Evolutionary conservation across 2,797 vertebrate genomes (phyloP).

Genomic region (Meda fulgida): DNA sequence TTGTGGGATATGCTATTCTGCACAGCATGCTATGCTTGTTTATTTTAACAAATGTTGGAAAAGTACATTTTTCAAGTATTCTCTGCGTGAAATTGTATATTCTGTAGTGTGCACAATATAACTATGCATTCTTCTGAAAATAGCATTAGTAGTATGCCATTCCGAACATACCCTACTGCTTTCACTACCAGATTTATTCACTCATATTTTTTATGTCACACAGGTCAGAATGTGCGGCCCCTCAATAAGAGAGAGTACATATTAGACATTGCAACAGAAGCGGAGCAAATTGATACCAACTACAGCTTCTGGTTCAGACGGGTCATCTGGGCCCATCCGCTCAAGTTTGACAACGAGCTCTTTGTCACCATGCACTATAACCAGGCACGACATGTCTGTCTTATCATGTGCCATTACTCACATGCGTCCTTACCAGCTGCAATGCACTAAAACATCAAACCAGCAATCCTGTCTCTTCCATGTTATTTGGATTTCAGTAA

Average conservation of each 20-base stretch:
- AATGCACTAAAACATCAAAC: not conserved
- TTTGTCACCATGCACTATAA: conserved; percentile 92
- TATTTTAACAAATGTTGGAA: not conserved
- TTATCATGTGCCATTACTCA: not conserved
- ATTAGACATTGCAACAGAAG: conserved; percentile 88
- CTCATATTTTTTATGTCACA: not conserved
- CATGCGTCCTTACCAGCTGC: not conserved
- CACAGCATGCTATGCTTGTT: not conserved
- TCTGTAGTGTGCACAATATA: not conserved
- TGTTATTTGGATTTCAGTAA: not conserved
- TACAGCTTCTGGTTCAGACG: conserved; percentile 96
- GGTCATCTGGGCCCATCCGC: conserved; percentile 89
- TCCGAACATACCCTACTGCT: not conserved
- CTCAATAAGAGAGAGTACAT: conserved; percentile 90
- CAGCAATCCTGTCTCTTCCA: not conserved
- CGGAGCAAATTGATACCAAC: conserved; percentile 80
- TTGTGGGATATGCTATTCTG: not conserved
- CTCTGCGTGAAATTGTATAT: not conserved
- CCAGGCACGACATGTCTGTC: conserved; percentile 79
- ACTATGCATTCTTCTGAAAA: not conserved
- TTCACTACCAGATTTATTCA: not conserved
- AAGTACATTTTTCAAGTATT: not conserved
- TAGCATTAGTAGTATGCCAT: not conserved
- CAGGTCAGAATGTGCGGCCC: conserved; percentile 92
- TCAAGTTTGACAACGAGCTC: conserved; percentile 94